Conservation (phyloP, 1,140 invertebrate species). For the Tachypleus tridentatus region DNA sequence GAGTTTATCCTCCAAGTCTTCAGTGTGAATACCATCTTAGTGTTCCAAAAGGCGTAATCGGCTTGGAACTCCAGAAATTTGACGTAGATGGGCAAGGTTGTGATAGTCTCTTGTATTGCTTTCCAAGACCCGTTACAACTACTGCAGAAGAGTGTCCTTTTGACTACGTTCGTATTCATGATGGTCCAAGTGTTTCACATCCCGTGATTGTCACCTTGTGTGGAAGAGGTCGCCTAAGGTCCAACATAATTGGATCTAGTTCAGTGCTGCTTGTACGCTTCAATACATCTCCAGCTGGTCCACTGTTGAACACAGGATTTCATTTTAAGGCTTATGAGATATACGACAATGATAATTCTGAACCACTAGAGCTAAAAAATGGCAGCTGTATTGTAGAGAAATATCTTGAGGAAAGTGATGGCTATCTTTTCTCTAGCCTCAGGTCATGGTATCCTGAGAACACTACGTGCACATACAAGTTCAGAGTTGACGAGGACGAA, state of each 20-base stretch:
- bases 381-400: too few species aligned
- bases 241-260: slow-evolving; percentile 81
- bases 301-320: slow-evolving; percentile 26
- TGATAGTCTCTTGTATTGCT: slow-evolving; percentile 88
- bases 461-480: slow-evolving; percentile 24
- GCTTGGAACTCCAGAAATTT: slow-evolving; percentile 39
- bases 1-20: slow-evolving; percentile 74
- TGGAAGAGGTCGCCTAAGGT: slow-evolving; percentile 85
- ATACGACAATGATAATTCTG: slow-evolving; percentile 12
- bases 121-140: slow-evolving; percentile 62
- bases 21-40: slow-evolving; percentile 48
- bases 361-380: slow-evolving; percentile 12
- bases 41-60: slow-evolving; percentile 20
- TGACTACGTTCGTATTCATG: slow-evolving; percentile 78
- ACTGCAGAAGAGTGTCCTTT: slow-evolving; percentile 63
- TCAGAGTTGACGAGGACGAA: slow-evolving; percentile 19
- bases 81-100: slow-evolving; percentile 85
- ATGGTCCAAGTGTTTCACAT: slow-evolving; percentile 72
- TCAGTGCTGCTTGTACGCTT: slow-evolving; percentile 82
- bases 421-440: slow-evolving; percentile 15
- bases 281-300: slow-evolving; percentile 63
- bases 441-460: slow-evolving; percentile 26
- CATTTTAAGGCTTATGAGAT: slow-evolving; percentile 24
- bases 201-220: slow-evolving; percentile 82
- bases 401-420: too few species aligned